Evolutionary conservation across 2,888 invertebrate species (phyloP).

Genomic region (Meiosimyza decipiens): DNA sequence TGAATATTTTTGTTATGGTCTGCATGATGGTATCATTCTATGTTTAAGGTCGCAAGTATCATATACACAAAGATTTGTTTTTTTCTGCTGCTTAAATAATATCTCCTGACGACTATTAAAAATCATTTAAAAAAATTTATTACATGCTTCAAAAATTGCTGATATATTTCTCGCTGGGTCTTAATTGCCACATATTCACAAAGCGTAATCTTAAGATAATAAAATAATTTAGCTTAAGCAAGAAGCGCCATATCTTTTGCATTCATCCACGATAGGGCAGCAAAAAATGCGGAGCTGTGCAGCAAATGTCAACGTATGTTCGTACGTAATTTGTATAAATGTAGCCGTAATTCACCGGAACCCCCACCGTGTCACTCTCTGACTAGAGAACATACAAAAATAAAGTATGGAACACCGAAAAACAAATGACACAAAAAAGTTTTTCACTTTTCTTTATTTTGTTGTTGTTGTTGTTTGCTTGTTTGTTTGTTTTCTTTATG

Average conservation of each 20-base stretch:
- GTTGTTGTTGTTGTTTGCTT: conserved; percentile 6
- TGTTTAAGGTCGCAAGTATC: no score
- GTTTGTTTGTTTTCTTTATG: background rate
- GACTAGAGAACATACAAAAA: background rate
- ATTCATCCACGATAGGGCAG: no score
- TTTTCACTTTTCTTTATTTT: conserved; percentile 20
- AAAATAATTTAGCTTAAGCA: background rate
- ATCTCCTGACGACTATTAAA: no score
- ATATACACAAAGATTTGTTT: no score
- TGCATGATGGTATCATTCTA: no score
- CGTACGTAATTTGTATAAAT: conserved; percentile 30
- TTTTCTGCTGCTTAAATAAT: no score
- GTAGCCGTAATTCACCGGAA: conserved; percentile 24
- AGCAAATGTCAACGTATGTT: conserved; percentile 6
- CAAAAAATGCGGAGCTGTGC: background rate
- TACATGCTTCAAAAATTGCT: no score
- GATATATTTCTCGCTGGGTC: no score
- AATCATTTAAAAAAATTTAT: no score
- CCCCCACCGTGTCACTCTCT: background rate
- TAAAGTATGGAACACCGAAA: background rate
- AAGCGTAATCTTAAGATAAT: no score
- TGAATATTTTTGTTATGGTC: no score
- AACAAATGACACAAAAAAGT: conserved; percentile 15
- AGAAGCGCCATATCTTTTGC: background rate
- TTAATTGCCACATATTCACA: no score